Conservation (phyloP, 2,797 vertebrate genomes). For the Psittacula derbiana region DNA sequence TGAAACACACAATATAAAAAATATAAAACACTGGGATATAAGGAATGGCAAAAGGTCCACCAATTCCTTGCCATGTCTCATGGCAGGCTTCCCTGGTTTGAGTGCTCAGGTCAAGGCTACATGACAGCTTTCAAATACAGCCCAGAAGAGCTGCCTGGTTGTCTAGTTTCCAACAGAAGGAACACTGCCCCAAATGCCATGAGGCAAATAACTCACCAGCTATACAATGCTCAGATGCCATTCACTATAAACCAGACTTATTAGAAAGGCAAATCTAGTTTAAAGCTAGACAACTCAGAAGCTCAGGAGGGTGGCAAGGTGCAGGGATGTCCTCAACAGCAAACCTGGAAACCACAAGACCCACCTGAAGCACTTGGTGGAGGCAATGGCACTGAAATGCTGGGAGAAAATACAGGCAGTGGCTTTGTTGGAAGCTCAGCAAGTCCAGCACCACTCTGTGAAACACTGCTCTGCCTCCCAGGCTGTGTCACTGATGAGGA, state of each 20-base stretch:
- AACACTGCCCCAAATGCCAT: background rate
- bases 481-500: background rate
- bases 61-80: rapidly evolving
- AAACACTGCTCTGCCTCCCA: background rate
- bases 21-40: background rate
- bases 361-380: conserved; percentile 44
- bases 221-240: rapidly evolving
- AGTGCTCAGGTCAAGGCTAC: background rate
- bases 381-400: background rate
- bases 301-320: rapidly evolving
- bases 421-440: background rate
- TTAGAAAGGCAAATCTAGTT: background rate
- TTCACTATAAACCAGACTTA: background rate
- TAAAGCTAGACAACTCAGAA: background rate
- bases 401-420: background rate
- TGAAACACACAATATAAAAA: background rate
- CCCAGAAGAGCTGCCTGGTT: background rate
- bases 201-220: background rate
- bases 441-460: background rate
- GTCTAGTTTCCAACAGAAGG: background rate
- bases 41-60: background rate
- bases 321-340: background rate
- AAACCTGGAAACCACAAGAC: background rate
- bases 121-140: background rate
- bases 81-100: background rate